These are phyloP conservation scores for Spodoptera exigua DNA, from an alignment of 2,888 invertebrate species.

Conservation along the genomic window DNA sequence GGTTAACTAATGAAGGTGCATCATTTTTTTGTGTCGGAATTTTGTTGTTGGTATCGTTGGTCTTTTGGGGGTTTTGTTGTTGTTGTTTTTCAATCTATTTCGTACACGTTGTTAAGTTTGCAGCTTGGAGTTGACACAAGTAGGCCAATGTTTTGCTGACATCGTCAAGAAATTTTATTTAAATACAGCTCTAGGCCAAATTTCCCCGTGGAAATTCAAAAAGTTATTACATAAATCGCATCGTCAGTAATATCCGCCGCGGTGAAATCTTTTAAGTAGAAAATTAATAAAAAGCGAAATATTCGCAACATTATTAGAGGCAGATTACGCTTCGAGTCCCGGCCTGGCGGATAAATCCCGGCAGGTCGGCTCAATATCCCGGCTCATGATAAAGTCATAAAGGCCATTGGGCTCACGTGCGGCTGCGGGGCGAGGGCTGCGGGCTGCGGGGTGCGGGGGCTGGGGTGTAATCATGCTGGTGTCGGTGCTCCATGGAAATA, in stretches of 20 bases:
- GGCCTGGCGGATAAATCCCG: conserved; percentile 44
- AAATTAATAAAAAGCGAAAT: conserved; percentile 55
- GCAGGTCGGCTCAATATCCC: conserved; percentile 55
- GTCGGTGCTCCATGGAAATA: conserved; percentile 35
- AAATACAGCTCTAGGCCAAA: background rate
- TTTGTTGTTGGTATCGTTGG: too few relatives aligned
- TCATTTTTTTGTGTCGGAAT: too few relatives aligned
- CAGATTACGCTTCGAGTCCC: conserved; percentile 45
- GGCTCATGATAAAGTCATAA: conserved; percentile 59
- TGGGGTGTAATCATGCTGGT: conserved; percentile 30
- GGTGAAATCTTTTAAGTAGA: conserved; percentile 41
- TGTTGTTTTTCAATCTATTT: too few relatives aligned
- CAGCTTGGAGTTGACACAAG: too few relatives aligned
- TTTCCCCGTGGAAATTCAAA: conserved; percentile 5
- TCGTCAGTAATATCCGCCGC: conserved; percentile 10
- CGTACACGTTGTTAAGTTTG: too few relatives aligned
- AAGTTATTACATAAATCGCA: conserved; percentile 40
- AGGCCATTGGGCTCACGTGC: conserved; percentile 53
- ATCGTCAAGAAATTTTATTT: too few relatives aligned
- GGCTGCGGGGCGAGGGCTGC: conserved; percentile 9
- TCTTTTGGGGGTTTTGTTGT: too few relatives aligned
- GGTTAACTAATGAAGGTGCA: too few relatives aligned
- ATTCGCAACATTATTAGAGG: conserved; percentile 48
- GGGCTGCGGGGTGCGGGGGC: background rate
- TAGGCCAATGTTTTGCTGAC: too few relatives aligned